phyloP scores from a whole-genome alignment of 1,140 invertebrate species.

The Drosophila grimshawi region DNA sequence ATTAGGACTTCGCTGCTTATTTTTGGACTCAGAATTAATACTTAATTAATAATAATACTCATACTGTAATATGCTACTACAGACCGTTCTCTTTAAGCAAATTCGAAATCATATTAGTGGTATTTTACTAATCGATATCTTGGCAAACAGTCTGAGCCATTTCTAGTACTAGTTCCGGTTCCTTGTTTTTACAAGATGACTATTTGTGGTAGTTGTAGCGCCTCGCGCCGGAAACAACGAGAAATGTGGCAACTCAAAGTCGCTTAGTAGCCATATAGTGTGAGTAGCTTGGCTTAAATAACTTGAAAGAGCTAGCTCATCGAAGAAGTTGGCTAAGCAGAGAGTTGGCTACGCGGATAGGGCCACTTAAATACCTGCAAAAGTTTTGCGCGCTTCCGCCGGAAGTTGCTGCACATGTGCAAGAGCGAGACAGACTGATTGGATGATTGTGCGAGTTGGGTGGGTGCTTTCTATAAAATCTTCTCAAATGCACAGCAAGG shows the following conservation, averaged over 20 bases:
- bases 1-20: too few relatives aligned
- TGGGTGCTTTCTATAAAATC: conserved; percentile 37
- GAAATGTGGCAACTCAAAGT: conserved; percentile 45
- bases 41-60: too few relatives aligned
- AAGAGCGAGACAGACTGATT: conserved; percentile 1
- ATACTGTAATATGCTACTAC: too few relatives aligned
- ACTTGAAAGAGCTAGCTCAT: conserved; percentile 28
- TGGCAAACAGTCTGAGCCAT: background rate
- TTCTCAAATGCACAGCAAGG: conserved; percentile 61
- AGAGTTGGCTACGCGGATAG: conserved; percentile 38
- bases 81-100: too few relatives aligned
- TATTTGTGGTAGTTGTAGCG: conserved; percentile 3
- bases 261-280: conserved; percentile 23
- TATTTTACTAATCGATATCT: background rate
- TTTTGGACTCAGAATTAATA: too few relatives aligned
- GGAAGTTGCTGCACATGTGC: conserved; percentile 65
- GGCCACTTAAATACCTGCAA: conserved; percentile 78
- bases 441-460: background rate
- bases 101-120: too few relatives aligned
- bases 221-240: conserved; percentile 59
- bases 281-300: conserved; percentile 42
- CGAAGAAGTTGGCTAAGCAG: conserved; percentile 15
- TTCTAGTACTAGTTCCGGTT: background rate
- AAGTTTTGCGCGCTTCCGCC: conserved; percentile 77
- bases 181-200: background rate